Base-by-base conservation (phyloP, 2,797 vertebrate genomes). In the Cephalopachus bancanus region DNA sequence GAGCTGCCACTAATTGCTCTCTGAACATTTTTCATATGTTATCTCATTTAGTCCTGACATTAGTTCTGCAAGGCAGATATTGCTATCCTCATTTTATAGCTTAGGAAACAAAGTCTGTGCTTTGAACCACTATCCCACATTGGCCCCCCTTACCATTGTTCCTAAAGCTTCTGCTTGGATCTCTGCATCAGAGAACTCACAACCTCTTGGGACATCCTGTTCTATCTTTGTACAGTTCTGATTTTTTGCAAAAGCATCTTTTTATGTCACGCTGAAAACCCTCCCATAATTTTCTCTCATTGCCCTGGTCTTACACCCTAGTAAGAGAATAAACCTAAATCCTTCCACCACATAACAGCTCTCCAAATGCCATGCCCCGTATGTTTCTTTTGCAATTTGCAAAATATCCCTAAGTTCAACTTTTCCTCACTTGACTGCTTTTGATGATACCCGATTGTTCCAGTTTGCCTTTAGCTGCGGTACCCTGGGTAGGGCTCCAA, bases 321-420 rank as follows among this genome's bases (percentile, higher is more conserved):
- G 69, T 60, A 76, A 91, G 71, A 67, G 20, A 89, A 49, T 26
- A 93, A 22, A 44, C 79, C 60, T 26, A 84, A 71, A 89, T 72
- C 62, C 7, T 9, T 55, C 55, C 1, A 14, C 65, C 64, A 26
- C 30, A 20, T n/a, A 57, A 81, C 12, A 64, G 55, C 67, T 94
- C 76, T 87, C 44, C 84, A 86, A 83, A 89, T 33, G 37, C 49
- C 33, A 30, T 3, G 4, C 30, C 44, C 24, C 17, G 28, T 16
- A 16, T 28, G 15, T 30, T 94, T 96, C 74, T 95, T 76, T 69
- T 83, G 33, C 93, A 94, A 76, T 75, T 51, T 65, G 28, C 59
- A 76, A 89, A 95, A 59, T 5, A 86, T 55, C 53, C 28, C 75
- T 62, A 84, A 57, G 12, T 65, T 81, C 57, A 55, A 26, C 74